Base-by-base conservation (phyloP, 2,888 invertebrate genomes). In the Hymenopus coronatus region DNA sequence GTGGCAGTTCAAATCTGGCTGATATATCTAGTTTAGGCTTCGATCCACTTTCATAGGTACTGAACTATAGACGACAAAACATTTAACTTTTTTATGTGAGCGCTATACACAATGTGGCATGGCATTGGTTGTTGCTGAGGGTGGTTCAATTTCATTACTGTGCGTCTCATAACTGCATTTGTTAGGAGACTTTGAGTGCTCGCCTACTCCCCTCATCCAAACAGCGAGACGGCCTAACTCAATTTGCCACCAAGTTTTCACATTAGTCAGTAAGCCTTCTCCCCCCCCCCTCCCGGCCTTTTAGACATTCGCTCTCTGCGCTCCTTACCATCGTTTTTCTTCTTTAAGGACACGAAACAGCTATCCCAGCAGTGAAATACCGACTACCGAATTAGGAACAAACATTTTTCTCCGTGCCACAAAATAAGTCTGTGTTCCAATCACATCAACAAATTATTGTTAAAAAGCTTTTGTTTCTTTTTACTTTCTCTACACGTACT, bases 241-340 rank as follows among this genome's bases (percentile, higher is more conserved):
- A 86, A 89, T 89, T 89, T 89, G 89, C 89, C 89, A 33, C 83
- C 89, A 86, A 89, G 83, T 89, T 89, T 89, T 89, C 89, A 70
- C 89, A 89, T 89, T 88, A 88, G 54, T 46, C 84, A 88, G 46
- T 84, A 88, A 54, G 46, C 27, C 83, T n/a, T 27, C 25, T 70
- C 33, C 1, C 15, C 40, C 88, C 20, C 84, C 28, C 83, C 33
- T 3, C 15, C 40, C 88, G 20, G 70, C 28, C 83, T 30, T 30
- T 15, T 81, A 28, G 30, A 54, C 30, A n/a, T 27, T 85, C 12
- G 9, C 84, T 70, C 70, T 70, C 15, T 70, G 12, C 81, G 12
- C 27, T 87, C 28, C n/a, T 30, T 40, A 70, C 4, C 54, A 25
- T 70, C 54, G 54, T 70, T 70, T 70, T 70, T 70, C 54, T 70